Base-by-base conservation (phyloP, 2,797 vertebrate genomes). In the Ambastaia sidthimunki region DNA sequence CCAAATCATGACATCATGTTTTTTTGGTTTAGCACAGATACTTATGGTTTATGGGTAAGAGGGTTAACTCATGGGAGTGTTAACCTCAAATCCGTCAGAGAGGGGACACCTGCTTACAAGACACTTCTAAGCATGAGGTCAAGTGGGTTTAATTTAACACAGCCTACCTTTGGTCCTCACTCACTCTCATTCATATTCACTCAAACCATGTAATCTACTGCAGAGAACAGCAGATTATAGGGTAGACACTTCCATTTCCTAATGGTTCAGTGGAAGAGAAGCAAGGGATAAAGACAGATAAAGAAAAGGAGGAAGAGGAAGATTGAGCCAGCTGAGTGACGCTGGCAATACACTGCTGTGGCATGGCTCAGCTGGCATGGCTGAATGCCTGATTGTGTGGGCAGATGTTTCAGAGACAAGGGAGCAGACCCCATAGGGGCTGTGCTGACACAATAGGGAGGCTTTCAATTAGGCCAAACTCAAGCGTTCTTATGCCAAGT, bases 361-460 rank as follows among this genome's bases (percentile, higher is more conserved):
- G 90, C 90, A 86, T 85, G 78, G 83, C 89, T 86, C 41, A 85
- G 84, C 89, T 92, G 92, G 90, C 90, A 80, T 54, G 7, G 87
- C 85, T 92, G 89, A 89, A 90, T 82, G 55, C 50, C 70, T 85
- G 78, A 91, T 93, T 92, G 92, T 93, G 89, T 86, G 88, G 91
- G 90, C 93, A 94, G 93, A 93, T 94, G 93, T 93, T 91, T 84
- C 89, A 28, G 80, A 86, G 75, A 83, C 76, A 82, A 82, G 77
- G 63, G 65, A 78, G 80, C 67, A 73, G 81, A 85, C 74, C 78
- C 83, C 15, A 59, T 68, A 37, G 81, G 85, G 76, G 16, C 55
- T 59, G 65, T 28, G 75, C 71, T 74, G 79, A 52, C 78, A 84
- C 80, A 84, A 84, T 57, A 65, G 78, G 66, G 63, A 80, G 71